Percentiles rank a stretch among this genome's conserved stretches.
These are phyloP conservation scores for Horisme vitalbata DNA, from an alignment of 2,888 invertebrate species.

Conservation along the genomic window DNA sequence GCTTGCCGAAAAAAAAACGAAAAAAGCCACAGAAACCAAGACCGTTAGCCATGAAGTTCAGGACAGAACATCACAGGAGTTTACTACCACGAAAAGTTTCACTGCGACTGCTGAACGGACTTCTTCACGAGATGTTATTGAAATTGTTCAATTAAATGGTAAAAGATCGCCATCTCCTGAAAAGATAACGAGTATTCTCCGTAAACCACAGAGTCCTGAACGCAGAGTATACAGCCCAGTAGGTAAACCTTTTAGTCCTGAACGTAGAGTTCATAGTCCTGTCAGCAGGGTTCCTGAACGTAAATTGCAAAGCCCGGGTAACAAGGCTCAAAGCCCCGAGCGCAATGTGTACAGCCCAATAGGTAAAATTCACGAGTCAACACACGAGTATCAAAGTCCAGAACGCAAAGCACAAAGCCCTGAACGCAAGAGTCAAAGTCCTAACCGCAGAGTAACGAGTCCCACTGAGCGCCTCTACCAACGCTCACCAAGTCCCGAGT, in stretches of 20 bases:
- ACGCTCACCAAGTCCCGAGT: slow-evolving; percentile 60
- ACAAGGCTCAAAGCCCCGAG: slow-evolving; percentile 34
- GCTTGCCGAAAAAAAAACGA: slow-evolving; percentile 49
- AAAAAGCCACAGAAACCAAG: slow-evolving; percentile 43
- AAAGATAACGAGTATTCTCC: slow-evolving; percentile 47
- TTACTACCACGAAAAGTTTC: slow-evolving; percentile 45
- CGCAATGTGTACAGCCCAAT: slow-evolving; percentile 20
- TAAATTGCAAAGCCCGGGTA: slow-evolving; percentile 38
- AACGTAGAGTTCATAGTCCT: slow-evolving; percentile 35
- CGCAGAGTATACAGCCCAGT: slow-evolving; percentile 34
- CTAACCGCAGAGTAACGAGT: slow-evolving; percentile 35
- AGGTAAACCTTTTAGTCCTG: slow-evolving; percentile 35
- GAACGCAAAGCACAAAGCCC: slow-evolving; percentile 35
- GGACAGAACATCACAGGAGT: slow-evolving; percentile 47
- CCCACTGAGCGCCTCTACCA: slow-evolving; percentile 45
- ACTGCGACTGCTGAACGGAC: slow-evolving; percentile 46
- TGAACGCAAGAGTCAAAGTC: slow-evolving; percentile 33
- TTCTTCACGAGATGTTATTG: slow-evolving; percentile 61
- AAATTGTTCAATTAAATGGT: slow-evolving; percentile 56
- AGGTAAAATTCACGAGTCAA: slow-evolving; percentile 28
- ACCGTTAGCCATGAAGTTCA: slow-evolving; percentile 43
- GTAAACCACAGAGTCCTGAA: slow-evolving; percentile 41
- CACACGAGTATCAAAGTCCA: slow-evolving; percentile 35
- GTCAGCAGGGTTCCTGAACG: slow-evolving; percentile 31
- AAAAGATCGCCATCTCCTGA: slow-evolving; percentile 64